Conservation (phyloP, 2,113 vertebrate species). For the Aramus guarauna region DNA sequence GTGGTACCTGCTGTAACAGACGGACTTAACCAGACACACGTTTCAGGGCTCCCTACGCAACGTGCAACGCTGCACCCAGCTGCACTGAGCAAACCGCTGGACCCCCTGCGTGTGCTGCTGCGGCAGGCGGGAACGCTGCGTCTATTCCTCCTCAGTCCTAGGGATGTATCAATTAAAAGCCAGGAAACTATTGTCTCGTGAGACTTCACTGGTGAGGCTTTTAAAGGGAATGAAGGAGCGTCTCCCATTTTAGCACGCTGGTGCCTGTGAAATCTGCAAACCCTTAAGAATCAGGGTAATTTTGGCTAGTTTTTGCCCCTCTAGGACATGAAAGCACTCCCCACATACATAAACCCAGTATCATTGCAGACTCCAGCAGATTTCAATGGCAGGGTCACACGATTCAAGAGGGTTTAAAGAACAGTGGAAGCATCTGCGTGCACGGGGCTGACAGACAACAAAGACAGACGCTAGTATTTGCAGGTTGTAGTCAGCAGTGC, state of each 20-base stretch:
- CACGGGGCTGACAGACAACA: background rate
- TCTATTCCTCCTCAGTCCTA: background rate
- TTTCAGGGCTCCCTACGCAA: background rate
- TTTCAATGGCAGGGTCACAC: background rate
- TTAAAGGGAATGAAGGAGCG: background rate
- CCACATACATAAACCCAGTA: background rate
- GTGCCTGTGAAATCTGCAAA: background rate
- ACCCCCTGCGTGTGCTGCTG: accelerated
- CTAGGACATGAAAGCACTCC: background rate
- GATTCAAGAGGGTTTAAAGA: background rate
- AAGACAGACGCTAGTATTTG: background rate
- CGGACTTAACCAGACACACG: accelerated
- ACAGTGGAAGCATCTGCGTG: background rate
- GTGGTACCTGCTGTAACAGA: background rate
- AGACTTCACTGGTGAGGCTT: background rate
- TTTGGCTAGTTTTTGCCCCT: background rate
- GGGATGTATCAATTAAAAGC: background rate
- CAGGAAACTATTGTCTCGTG: background rate
- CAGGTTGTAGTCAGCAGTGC: background rate
- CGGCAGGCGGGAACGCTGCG: accelerated
- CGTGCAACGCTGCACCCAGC: accelerated
- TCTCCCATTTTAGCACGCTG: background rate
- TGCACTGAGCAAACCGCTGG: background rate
- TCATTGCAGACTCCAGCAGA: background rate
- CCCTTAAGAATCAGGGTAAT: background rate